Evolutionary conservation across 2,113 vertebrate species (phyloP), one percentile per base, ranked within the genome.

Genomic region (Gallinago undulata): DNA sequence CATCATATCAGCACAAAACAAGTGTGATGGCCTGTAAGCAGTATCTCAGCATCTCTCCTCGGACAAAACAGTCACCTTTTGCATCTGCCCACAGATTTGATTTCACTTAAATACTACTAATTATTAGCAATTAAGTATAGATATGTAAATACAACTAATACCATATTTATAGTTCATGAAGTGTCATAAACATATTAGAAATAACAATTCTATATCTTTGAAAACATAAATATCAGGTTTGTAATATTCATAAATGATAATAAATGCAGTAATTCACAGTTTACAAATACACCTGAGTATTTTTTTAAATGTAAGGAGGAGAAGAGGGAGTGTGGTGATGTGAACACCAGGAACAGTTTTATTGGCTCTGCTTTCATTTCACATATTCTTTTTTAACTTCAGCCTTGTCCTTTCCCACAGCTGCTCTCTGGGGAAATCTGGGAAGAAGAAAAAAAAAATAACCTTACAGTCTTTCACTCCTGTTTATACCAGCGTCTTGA

Each of bases 401-500:
- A 39, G 23, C 50, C 35, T 84, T 84, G 17, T 73, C n/a, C 51
- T 91, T 72, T 60, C 50, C 41, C n/a, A 53, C 68, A 96, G 96
- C 41, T 63, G 81, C 24, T 86, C 88, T 89, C 78, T 3, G 64
- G 92, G 50, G 80, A 69, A 93, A 63, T 76, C 70, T 1, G 67
- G 11, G 60, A 91, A 88, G n/a, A 95, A 79, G 56, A 82, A 75
- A 77, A 96, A 28, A 86, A 86, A 18, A 19, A 59, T 74, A 19
- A 59, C 90, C 10, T 81, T 94, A 13, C 56, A 83, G 22, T 98
- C 97, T 4, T 98, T 98, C 90, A 92, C 96, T 41, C 98, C 98
- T 3, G 6, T 97, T 68, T 84, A 98, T 91, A 96, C 60, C 94
- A 98, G 93, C 41, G 91, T 98, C 95, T 94, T 97, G 22, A 92